A percentile compares a stretch with the other conserved stretches of the same genome.
Evolutionary conservation across 2,888 invertebrate genomes (phyloP).

Genomic region (Liposcelis brunnea): DNA sequence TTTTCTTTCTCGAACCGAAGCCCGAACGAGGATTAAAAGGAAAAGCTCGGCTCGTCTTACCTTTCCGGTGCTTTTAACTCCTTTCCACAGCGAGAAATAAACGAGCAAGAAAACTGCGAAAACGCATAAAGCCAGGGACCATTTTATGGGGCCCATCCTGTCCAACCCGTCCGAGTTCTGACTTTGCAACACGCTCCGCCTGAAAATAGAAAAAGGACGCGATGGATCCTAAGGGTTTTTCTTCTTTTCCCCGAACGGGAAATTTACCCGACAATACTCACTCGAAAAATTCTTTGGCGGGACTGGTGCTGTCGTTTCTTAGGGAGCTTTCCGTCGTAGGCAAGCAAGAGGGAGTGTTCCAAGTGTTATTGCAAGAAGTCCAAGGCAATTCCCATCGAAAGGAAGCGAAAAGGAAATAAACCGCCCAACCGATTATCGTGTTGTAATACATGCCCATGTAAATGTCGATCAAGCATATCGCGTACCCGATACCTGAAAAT

Average conservation of each 20-base stretch:
- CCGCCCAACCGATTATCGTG: conserved; percentile 91
- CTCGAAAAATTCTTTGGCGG: conserved; percentile 81
- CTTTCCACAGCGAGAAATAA: conserved; percentile 94
- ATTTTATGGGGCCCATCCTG: conserved; percentile 75
- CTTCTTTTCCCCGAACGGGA: not conserved
- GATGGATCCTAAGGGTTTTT: not conserved
- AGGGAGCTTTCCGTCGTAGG: conserved; percentile 39
- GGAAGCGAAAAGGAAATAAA: conserved; percentile 75
- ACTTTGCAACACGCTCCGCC: conserved; percentile 73
- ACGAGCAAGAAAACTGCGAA: conserved; percentile 82
- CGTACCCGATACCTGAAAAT: conserved; percentile 75
- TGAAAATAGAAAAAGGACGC: conserved; percentile 24
- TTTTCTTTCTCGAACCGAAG: not conserved
- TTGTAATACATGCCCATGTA: conserved; percentile 97
- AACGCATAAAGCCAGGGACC: conserved; percentile 74
- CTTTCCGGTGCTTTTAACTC: conserved; percentile 82
- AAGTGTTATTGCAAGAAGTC: conserved; percentile 69
- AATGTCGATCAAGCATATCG: conserved; percentile 87
- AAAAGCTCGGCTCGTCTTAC: conserved; percentile 30
- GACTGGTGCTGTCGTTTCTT: conserved; percentile 45
- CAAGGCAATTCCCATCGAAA: conserved; percentile 67
- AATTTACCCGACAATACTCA: no score
- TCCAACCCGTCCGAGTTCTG: conserved; percentile 68
- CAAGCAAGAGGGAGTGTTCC: conserved; percentile 67
- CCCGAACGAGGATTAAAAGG: not conserved